These are phyloP conservation scores for Diorhabda sublineata DNA, from an alignment of 1,140 invertebrate genomes.

Conservation along the genomic window DNA sequence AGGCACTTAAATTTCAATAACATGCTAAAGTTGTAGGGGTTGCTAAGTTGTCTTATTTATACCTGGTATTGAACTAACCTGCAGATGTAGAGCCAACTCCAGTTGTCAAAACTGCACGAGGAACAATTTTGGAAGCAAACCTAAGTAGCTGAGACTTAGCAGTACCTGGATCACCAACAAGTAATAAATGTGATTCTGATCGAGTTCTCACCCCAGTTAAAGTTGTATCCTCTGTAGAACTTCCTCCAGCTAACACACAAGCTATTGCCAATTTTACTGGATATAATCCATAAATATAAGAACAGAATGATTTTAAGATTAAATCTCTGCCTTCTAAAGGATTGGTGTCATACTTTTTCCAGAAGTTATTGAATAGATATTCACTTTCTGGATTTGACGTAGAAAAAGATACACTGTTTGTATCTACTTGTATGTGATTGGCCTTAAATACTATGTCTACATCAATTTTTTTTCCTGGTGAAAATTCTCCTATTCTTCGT, in stretches of 20 bases:
- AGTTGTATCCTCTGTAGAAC: slow-evolving; percentile 22
- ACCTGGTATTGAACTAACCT: slow-evolving; percentile 48
- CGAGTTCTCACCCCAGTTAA: slow-evolving; percentile 36
- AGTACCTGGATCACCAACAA: slow-evolving; percentile 88
- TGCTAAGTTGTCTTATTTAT: too few relatives aligned
- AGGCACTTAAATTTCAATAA: too few relatives aligned
- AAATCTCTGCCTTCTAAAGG: slow-evolving; percentile 70
- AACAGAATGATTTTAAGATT: slow-evolving; percentile 80
- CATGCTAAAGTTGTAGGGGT: too few relatives aligned
- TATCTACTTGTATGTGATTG: slow-evolving; percentile 70
- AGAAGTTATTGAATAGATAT: slow-evolving; percentile 71
- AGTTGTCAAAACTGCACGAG: slow-evolving; percentile 79
- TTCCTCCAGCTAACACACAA: slow-evolving; percentile 66
- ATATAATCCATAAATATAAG: slow-evolving; percentile 83
- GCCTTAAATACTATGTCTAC: slow-evolving; percentile 70
- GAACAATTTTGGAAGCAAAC: slow-evolving; percentile 68
- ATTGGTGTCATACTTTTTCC: slow-evolving; percentile 59
- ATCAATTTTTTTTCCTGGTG: slow-evolving; percentile 58
- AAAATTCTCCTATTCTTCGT: slow-evolving; percentile 64
- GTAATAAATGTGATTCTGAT: slow-evolving; percentile 66
- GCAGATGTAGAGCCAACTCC: slow-evolving; percentile 82
- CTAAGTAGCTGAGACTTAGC: slow-evolving; percentile 87
- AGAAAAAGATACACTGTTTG: slow-evolving; percentile 59
- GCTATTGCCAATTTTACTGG: slow-evolving; percentile 80
- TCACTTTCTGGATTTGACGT: slow-evolving; percentile 66